phyloP scores from a whole-genome alignment of 2,113 vertebrate genomes.

The Passerina amoena region DNA sequence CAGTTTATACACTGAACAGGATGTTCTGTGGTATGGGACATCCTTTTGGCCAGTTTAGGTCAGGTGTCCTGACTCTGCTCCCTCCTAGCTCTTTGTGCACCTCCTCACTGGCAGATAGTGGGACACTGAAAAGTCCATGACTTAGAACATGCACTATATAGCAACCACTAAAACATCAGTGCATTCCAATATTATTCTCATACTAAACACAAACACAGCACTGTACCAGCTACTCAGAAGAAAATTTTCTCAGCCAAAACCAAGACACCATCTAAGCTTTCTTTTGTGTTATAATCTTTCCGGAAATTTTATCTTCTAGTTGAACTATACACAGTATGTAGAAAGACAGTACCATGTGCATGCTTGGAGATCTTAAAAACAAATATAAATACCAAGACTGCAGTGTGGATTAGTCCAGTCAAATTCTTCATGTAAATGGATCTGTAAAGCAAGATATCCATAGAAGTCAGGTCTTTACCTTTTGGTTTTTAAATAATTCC shows the following conservation, averaged over 20 bases:
- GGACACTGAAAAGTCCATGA: neutral
- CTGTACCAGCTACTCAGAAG: neutral
- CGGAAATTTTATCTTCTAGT: neutral
- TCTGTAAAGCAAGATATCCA: neutral
- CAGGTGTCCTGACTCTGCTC: neutral
- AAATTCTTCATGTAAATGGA: neutral
- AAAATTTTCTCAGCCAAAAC: neutral
- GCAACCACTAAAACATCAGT: neutral
- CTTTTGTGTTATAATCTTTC: neutral
- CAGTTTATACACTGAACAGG: neutral
- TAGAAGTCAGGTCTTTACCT: neutral
- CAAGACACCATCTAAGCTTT: neutral
- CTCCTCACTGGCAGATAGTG: neutral
- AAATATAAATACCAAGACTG: neutral
- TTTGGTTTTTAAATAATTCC: neutral
- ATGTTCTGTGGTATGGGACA: neutral
- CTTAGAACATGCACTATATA: neutral
- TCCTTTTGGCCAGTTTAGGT: neutral
- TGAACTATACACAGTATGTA: neutral
- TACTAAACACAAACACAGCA: neutral
- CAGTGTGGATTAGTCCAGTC: neutral
- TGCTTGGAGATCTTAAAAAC: neutral
- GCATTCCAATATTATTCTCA: neutral
- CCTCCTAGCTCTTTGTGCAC: neutral
- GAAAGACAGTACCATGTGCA: neutral